Percentiles rank a stretch among this genome's conserved stretches.
Conservation (phyloP, 2,888 invertebrate species). For the Drosophila planitibia region DNA sequence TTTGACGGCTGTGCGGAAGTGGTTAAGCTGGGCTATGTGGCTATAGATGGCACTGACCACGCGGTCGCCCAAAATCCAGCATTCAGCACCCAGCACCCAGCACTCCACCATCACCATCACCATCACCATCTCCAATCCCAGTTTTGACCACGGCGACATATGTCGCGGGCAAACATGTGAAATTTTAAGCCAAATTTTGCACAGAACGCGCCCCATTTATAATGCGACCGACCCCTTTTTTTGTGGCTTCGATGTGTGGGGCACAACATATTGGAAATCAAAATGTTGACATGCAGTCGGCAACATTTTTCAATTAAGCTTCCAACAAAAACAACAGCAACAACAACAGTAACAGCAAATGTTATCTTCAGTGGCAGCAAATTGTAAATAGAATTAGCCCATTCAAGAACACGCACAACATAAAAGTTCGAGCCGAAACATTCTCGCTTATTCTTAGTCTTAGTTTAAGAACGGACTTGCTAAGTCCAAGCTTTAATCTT, state of each 20-base stretch:
- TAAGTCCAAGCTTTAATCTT: not conserved
- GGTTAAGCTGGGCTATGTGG: slow-evolving; percentile 53
- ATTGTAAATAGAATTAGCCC: not conserved
- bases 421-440: not conserved
- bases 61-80: not conserved
- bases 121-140: slow-evolving; percentile 9
- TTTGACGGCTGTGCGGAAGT: slow-evolving; percentile 77
- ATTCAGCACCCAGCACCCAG: not conserved
- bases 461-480: not conserved
- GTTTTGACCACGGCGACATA: slow-evolving; percentile 51
- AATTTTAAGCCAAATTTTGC: slow-evolving; percentile 68
- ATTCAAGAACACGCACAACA: not conserved
- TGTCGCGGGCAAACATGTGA: slow-evolving; percentile 77
- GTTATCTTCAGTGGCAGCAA: slow-evolving; percentile 3
- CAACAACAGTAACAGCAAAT: slow-evolving; percentile 13
- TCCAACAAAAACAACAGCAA: slow-evolving; percentile 35
- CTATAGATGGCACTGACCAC: slow-evolving; percentile 12
- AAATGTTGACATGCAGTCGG: slow-evolving; percentile 75
- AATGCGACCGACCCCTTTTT: slow-evolving; percentile 26
- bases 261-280: slow-evolving; percentile 77
- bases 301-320: slow-evolving; percentile 76
- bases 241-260: not conserved
- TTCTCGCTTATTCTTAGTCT: not conserved
- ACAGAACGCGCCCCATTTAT: slow-evolving; percentile 48
- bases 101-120: not conserved